phyloP scores from a whole-genome alignment of 2,113 vertebrate species.

The Trichomycterus rosablanca region DNA sequence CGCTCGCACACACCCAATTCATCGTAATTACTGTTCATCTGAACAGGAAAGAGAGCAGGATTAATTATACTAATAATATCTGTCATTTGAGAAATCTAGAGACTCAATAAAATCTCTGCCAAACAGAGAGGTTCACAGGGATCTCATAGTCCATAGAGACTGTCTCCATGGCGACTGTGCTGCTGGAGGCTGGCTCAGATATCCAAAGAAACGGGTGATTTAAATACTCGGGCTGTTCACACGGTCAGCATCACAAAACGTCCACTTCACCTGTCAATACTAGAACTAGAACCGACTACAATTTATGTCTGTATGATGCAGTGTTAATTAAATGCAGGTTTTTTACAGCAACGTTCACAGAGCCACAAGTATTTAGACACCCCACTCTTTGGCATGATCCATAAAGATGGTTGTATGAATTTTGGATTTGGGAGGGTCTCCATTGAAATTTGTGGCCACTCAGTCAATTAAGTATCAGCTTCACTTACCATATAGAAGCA shows the following conservation, averaged over 20 bases:
- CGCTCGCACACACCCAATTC: not conserved
- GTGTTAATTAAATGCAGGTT: too few species aligned
- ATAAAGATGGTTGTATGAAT: too few species aligned
- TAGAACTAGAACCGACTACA: not conserved
- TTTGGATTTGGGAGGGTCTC: too few species aligned
- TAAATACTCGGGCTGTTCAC: constrained; percentile 12
- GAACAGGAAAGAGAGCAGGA: constrained; percentile 14
- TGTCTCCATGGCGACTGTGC: constrained; percentile 36
- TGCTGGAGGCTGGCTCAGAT: too few species aligned
- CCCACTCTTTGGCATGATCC: too few species aligned
- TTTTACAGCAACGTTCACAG: too few species aligned
- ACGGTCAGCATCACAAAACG: not conserved
- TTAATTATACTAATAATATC: constrained; percentile 4
- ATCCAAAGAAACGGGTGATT: constrained; percentile 23
- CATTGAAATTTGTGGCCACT: too few species aligned
- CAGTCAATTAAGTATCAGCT: too few species aligned
- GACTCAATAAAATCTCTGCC: constrained; percentile 12
- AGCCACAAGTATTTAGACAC: too few species aligned
- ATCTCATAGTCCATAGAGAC: constrained; percentile 21
- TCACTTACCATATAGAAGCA: too few species aligned
- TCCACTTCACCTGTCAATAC: not conserved
- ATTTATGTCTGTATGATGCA: too few species aligned
- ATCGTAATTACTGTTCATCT: constrained; percentile 12
- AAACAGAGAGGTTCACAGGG: constrained; percentile 17
- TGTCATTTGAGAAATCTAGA: constrained; percentile 10